Evolutionary conservation across 2,888 invertebrate species (phyloP).

Genomic region (Megamerina dolium): DNA sequence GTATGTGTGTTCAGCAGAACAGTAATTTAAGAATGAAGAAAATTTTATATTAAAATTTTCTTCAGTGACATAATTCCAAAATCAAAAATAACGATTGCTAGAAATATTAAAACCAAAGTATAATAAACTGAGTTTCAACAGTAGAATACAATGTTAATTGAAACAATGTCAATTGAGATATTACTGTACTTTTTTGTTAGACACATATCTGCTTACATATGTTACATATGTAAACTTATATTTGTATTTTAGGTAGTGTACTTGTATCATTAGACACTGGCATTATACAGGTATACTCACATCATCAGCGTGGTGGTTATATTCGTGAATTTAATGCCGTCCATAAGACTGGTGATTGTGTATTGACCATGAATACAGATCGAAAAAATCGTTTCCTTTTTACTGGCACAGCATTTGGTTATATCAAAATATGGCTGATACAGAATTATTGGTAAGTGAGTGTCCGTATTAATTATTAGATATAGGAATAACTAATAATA

Average conservation of each 20-base stretch:
- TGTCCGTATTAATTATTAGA: background rate
- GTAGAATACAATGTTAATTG: too few species aligned
- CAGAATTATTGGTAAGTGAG: constrained; percentile 56
- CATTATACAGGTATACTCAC: constrained; percentile 72
- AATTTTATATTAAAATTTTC: too few species aligned
- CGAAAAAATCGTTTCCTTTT: constrained; percentile 64
- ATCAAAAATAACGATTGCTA: too few species aligned
- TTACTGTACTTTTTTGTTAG: too few species aligned
- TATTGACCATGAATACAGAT: constrained; percentile 65
- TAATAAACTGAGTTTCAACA: too few species aligned
- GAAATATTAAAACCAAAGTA: too few species aligned
- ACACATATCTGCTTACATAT: too few species aligned
- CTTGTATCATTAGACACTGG: constrained; percentile 71
- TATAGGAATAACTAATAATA: background rate
- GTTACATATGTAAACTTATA: too few species aligned
- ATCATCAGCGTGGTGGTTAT: constrained; percentile 68
- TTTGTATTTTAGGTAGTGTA: constrained; percentile 67
- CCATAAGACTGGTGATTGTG: constrained; percentile 58
- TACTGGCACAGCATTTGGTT: constrained; percentile 66
- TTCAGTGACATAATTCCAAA: too few species aligned
- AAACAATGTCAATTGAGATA: too few species aligned
- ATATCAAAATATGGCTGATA: constrained; percentile 75
- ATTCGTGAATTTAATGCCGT: constrained; percentile 64
- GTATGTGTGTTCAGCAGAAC: too few species aligned
- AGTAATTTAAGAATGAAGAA: too few species aligned